Conservation (phyloP, 2,888 invertebrate genomes). For the Thymelicus sylvestris region DNA sequence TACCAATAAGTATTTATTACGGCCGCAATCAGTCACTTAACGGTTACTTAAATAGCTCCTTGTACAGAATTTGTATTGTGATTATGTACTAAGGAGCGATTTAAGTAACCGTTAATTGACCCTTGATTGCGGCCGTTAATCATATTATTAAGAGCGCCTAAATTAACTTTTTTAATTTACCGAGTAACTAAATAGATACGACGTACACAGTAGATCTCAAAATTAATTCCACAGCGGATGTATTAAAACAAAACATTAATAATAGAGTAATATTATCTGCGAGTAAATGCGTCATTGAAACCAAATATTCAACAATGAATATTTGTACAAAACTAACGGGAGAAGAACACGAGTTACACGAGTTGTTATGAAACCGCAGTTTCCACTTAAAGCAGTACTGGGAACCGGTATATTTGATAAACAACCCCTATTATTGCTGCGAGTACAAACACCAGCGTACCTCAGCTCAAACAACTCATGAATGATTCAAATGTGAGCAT, state of each 20-base stretch:
- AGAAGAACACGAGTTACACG: slow-evolving; percentile 23
- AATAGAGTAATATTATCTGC: slow-evolving; percentile 16
- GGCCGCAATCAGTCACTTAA: no score
- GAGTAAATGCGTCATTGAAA: slow-evolving; percentile 27
- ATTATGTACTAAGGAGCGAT: no score
- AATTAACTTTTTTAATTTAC: background rate
- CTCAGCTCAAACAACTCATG: slow-evolving; percentile 16
- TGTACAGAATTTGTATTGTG: no score
- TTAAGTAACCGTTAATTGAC: no score
- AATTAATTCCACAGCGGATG: background rate
- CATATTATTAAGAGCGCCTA: no score
- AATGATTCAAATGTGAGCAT: slow-evolving; percentile 25
- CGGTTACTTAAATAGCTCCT: no score
- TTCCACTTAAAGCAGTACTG: slow-evolving; percentile 32
- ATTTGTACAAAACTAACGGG: slow-evolving; percentile 37
- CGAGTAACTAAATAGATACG: background rate
- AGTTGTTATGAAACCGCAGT: slow-evolving; percentile 20
- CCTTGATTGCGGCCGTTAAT: no score
- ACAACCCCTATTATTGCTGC: slow-evolving; percentile 28
- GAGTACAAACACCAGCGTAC: slow-evolving; percentile 18
- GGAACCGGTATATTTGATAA: slow-evolving; percentile 33
- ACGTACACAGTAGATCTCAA: background rate
- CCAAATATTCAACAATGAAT: slow-evolving; percentile 34
- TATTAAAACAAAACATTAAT: slow-evolving; percentile 4
- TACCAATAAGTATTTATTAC: no score